Evolutionary conservation across 1,140 invertebrate genomes (phyloP), one percentile per base, ranked within the genome.

Genomic region (Procambarus virginalis): DNA sequence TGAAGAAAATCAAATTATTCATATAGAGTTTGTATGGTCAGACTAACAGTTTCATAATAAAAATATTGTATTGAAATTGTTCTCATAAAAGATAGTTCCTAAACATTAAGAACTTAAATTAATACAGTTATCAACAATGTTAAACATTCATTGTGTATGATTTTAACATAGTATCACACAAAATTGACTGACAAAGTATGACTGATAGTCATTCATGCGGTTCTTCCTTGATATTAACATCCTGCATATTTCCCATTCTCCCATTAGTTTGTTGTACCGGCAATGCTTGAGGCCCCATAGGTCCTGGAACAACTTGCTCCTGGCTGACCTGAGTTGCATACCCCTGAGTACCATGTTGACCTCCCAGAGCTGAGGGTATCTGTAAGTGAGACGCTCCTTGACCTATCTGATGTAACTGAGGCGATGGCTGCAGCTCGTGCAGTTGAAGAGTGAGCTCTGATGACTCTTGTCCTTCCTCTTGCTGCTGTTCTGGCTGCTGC

Each of bases 281-380:
- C 60, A 83, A 79, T 17, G 87, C 87, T 51, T 89, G 87, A 49
- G 87, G 87, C 48, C 87, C 87, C 75, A 89, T 77, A 55, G 87
- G 87, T 64, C 87, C 87, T 14, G 81, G 87, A 51, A 89, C 51
- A 0, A 76, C 64, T 8, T 68, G 22, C 46, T 89, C 87, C n/a
- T 55, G 80, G 14, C 55, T 51, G 0, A 77, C 87, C 58, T 75
- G 81, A 22, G 70, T 22, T 45, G 55, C 34, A 45, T 77, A 89
- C 49, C 75, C 81, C 48, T 75, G 60, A 51, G 49, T 46, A 6
- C 80, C 34, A 46, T 84, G 81, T 46, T 51, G 84, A 49, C 64
- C 46, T n/a, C 81, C 60, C 6, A 84, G 48, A 49, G 68, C 60
- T 68, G 81, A 22, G 49, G 86, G 68, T 55, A 88, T 34, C 3